Conservation (phyloP, 2,888 invertebrate species). For the Dioctria linearis region DNA sequence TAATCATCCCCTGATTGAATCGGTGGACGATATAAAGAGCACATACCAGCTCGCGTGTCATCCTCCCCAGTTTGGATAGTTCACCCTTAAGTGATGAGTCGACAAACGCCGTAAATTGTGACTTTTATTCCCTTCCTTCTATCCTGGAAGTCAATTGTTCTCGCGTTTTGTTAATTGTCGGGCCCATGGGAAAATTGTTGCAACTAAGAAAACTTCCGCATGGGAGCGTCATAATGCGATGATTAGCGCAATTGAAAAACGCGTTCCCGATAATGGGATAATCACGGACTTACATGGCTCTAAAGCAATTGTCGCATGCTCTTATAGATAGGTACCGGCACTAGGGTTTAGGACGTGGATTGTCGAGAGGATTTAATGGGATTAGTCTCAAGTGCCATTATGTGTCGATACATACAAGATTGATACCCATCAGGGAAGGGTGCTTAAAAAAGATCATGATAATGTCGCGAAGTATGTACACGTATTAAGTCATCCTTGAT, state of each 20-base stretch:
- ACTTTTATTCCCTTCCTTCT: constrained; percentile 23
- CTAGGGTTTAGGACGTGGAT: constrained; percentile 18
- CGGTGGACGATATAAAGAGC: constrained; percentile 14
- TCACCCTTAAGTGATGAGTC: constrained; percentile 50
- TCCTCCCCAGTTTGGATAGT: constrained; percentile 6
- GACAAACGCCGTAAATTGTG: constrained; percentile 44
- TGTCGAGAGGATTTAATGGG: constrained; percentile 55
- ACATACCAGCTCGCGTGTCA: constrained; percentile 22
- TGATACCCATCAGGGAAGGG: not conserved
- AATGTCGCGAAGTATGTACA: constrained; percentile 14
- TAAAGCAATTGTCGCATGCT: constrained; percentile 2
- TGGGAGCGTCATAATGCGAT: constrained; percentile 55
- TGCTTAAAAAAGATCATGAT: constrained; percentile 6
- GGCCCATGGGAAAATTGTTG: constrained; percentile 52
- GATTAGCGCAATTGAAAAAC: constrained; percentile 57
- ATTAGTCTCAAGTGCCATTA: constrained; percentile 55
- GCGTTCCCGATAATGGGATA: constrained; percentile 57
- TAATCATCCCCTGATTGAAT: constrained; percentile 52
- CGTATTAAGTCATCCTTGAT: constrained; percentile 9
- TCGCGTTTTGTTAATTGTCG: constrained; percentile 53
- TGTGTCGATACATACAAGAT: constrained; percentile 44
- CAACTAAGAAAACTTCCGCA: constrained; percentile 51
- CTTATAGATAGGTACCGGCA: not conserved
- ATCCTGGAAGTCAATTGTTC: constrained; percentile 50
- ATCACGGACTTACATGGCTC: constrained; percentile 55